Base-by-base conservation (phyloP, 2,797 vertebrate genomes). In the Podargus strigoides region DNA sequence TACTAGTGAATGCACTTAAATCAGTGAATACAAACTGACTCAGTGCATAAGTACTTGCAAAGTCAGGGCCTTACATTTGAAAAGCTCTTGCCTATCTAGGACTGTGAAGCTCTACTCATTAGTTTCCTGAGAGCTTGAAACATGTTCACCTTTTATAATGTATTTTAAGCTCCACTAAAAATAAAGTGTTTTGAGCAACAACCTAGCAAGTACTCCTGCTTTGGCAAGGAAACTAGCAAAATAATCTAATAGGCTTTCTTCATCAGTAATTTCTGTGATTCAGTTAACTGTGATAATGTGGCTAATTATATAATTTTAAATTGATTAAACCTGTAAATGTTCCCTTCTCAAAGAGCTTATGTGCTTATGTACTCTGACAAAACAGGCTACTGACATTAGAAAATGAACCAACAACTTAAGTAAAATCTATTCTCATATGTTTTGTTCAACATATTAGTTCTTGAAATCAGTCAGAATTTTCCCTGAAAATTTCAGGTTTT, bases 251-350 rank as follows among this genome's bases (percentile, higher is more conserved):
- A 77, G 27, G 12, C 17, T 83, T 91, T 95, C 60, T 89, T 89
- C 39, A 77, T 85, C 42, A 68, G 64, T 87, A 93, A 87, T 94
- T 93, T 94, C 66, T 81, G 42, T 56, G 74, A 94, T 89, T 85
- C 75, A 59, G 63, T 84, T 94, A 91, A 90, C 72, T 62, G 63
- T 47, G 78, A 87, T 94, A 95, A 95, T 93, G 28, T 87, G 42
- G 41, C 24, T 89, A 96, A 95, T 94, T 90, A 93, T 64, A 72
- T 46, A 0, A 87, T 90, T 96, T 96, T 79, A 87, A 96, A 81
- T 47, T 91, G 70, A 92, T 96, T 90, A 91, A 72, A 93, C 69
- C 80, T 87, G 62, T 93, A 96, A 96, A 92, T 56, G 79, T 85
- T 89, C 26, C 22, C 30, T 84, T 89, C 56, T 91, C 81, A 84